Conservation (phyloP, 2,797 vertebrate genomes). For the Gymnopithys bicolor region DNA sequence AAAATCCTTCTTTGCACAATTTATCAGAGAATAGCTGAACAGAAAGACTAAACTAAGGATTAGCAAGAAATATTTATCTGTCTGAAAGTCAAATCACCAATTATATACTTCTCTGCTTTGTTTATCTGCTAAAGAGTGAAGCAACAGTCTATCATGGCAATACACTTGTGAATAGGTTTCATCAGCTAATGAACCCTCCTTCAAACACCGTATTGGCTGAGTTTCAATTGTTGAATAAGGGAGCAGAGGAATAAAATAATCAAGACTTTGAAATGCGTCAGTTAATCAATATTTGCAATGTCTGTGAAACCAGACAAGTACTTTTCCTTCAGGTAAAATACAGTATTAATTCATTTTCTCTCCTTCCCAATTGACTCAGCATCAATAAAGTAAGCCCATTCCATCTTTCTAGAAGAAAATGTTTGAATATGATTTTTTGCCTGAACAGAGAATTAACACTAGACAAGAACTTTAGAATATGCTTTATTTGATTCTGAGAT, state of each 20-base stretch:
- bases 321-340: neutral
- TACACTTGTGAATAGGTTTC: neutral
- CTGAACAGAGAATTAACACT: neutral
- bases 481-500: neutral
- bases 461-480: neutral
- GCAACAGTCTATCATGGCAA: neutral
- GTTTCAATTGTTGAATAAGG: neutral
- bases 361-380: neutral
- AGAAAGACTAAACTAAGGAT: neutral
- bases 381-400: neutral
- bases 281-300: neutral
- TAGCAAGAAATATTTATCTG: neutral
- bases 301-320: neutral
- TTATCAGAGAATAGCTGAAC: neutral
- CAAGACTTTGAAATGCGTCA: neutral
- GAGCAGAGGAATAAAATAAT: neutral
- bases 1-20: neutral
- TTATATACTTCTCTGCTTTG: neutral
- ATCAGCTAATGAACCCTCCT: neutral
- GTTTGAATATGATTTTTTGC: neutral
- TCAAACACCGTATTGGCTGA: neutral
- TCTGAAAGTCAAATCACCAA: neutral
- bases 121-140: neutral
- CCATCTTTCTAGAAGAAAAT: neutral
- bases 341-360: neutral